phyloP scores from a whole-genome alignment of 2,113 vertebrate genomes.

The Hippocampus mohnikei region DNA sequence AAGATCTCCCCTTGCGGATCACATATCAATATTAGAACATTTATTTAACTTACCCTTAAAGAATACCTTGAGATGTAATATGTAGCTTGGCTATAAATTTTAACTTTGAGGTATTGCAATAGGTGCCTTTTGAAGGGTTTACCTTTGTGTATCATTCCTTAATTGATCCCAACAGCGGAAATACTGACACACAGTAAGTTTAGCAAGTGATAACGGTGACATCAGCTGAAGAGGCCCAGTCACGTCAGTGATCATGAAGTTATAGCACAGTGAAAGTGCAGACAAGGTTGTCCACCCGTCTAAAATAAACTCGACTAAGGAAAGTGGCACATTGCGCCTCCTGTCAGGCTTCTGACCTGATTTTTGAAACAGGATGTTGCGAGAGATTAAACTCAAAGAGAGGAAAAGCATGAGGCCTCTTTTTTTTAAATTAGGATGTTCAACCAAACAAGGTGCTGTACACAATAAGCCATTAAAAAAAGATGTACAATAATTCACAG shows the following conservation, averaged over 20 bases:
- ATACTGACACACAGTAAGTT: background rate
- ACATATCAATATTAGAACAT: no score
- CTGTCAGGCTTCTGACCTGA: constrained; percentile 23
- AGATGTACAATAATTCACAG: no score
- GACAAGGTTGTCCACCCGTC: background rate
- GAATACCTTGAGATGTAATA: background rate
- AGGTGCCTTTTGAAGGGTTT: background rate
- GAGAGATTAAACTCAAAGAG: constrained; percentile 38
- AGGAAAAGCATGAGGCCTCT: constrained; percentile 13
- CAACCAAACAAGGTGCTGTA: background rate
- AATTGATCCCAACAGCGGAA: background rate
- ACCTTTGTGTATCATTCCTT: background rate
- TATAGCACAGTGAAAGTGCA: background rate
- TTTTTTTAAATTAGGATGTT: constrained; percentile 35
- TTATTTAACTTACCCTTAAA: no score
- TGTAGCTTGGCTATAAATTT: background rate
- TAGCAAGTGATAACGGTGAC: background rate
- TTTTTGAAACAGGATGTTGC: constrained; percentile 69
- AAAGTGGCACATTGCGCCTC: constrained; percentile 8
- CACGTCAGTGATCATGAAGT: background rate
- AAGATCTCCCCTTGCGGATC: no score
- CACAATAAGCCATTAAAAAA: background rate
- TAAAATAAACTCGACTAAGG: background rate
- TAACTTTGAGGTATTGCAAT: background rate
- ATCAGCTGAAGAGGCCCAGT: background rate